Evolutionary conservation across 2,797 vertebrate genomes (phyloP), one percentile per base, ranked within the genome.

Genomic region (Helostoma temminkii): DNA sequence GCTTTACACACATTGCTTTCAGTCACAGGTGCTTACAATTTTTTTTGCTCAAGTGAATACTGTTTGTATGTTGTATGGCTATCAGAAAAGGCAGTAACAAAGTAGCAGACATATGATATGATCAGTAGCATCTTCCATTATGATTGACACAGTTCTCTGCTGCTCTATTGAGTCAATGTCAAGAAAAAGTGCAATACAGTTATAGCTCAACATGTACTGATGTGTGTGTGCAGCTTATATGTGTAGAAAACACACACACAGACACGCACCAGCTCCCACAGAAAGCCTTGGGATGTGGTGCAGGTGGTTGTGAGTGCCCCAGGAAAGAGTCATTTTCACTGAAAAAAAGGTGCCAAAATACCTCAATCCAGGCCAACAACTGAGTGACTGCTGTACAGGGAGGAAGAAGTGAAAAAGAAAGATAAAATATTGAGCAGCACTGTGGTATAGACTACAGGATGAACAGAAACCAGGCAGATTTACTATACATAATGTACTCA

Each of bases 251-350:
- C n/a, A 34, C 32, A 34, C 32, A 34, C 32, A 61, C 12, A 39
- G 11, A 28, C 39, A 54, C 8, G 19, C 48, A 42, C 16, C 11
- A 36, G 11, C 50, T 67, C 26, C 1, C 61, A 49, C 30, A 58
- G 52, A 62, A 58, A 55, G 39, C 52, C 18, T 21, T 18, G 25
- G 53, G 62, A 77, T 34, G 66, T 39, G 45, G 62, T 71, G 56
- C 78, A 82, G 75, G 74, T 82, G 76, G 71, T 60, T 81, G 62
- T 77, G 71, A 59, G 45, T 58, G 79, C 82, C 81, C 56, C 42
- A 25, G 85, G 84, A 84, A 64, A 79, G 73, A 78, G 70, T 78
- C 63, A 32, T 68, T 71, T 59, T 37, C 52, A 66, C 64, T 53
- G 54, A 71, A 64, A 57, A 42, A 76, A 16, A 56, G 25, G 26